Evolutionary conservation across 2,113 vertebrate genomes (phyloP), one percentile per base, ranked within the genome.

Genomic region (Trematocara macrostoma): DNA sequence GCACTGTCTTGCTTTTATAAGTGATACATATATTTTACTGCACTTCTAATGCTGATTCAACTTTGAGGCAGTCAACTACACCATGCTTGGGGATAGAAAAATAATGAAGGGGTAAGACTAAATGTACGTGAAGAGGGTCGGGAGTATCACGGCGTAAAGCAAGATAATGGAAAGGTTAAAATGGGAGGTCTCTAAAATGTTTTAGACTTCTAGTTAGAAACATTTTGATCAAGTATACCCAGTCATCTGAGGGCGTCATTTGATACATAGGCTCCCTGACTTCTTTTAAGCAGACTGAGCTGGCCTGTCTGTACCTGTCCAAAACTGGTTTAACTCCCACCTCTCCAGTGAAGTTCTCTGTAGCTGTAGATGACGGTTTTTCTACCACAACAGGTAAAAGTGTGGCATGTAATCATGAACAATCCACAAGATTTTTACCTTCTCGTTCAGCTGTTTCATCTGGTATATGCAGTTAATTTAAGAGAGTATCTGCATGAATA

Each of bases 251-350:
- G 57, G 23, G 11, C 8, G 47, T 86, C 49, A 71, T 82, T 79
- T 85, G 80, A 84, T 71, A 84, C 40, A 57, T 59, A 87, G 49
- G 57, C 79, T 90, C 53, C 11, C n/a, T 84, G 87, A 82, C 82
- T 76, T 80, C 84, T 84, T 85, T 90, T 61, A 82, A 82, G 61
- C 42, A 84, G 74, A 82, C 52, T 84, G 40, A 81, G 35, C 35
- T 64, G 80, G 79, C 87, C 84, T 93, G 93, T 89, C 92, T 92
- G 82, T 91, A 88, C 94, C 86, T 93, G 93, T 85, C 82, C 81
- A 47, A 42, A 89, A 87, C 86, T 76, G 81, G 85, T 90, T 92
- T 89, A 91, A 93, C 86, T 88, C 88, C 74, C 81, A 5, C 84
- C 38, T 87, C 42, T 53, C 87, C 53, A 26, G 52, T 23, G 64